Evolutionary conservation across 2,888 invertebrate genomes (phyloP).

Genomic region (Coremacera marginata): DNA sequence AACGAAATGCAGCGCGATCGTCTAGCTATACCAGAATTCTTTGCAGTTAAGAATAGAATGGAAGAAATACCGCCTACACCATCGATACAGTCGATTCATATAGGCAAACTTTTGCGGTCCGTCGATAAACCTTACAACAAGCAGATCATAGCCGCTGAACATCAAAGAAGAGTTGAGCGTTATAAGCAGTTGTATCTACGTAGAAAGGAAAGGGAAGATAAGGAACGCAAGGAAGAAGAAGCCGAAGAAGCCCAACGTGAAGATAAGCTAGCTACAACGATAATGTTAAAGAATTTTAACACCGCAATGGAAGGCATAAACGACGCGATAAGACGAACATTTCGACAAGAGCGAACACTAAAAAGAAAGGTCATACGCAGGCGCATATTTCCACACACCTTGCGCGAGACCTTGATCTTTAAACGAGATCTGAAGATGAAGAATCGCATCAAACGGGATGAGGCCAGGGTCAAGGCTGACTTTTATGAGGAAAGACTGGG

Average conservation of each 20-base stretch:
- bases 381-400: conserved; percentile 60
- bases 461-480: conserved; percentile 55
- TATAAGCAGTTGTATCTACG: conserved; percentile 60
- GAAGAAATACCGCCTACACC: neutral
- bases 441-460: conserved; percentile 57
- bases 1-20: conserved; percentile 56
- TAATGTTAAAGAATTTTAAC: conserved; percentile 54
- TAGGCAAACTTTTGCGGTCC: conserved; percentile 57
- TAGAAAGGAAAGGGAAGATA: conserved; percentile 45
- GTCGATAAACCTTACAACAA: conserved; percentile 57
- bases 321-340: conserved; percentile 55
- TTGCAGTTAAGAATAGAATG: conserved; percentile 41
- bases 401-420: conserved; percentile 58
- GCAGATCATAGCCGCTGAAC: conserved; percentile 53
- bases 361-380: conserved; percentile 50
- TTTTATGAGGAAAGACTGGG: conserved; percentile 56
- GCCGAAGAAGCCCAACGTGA: conserved; percentile 42
- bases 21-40: conserved; percentile 47
- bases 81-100: conserved; percentile 29
- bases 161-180: conserved; percentile 52
- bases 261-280: conserved; percentile 48
- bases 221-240: conserved; percentile 27
- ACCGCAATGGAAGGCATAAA: conserved; percentile 54
- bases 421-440: conserved; percentile 56
- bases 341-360: conserved; percentile 52